Conservation (phyloP, 2,797 vertebrate species). For the Lemur catta region DNA sequence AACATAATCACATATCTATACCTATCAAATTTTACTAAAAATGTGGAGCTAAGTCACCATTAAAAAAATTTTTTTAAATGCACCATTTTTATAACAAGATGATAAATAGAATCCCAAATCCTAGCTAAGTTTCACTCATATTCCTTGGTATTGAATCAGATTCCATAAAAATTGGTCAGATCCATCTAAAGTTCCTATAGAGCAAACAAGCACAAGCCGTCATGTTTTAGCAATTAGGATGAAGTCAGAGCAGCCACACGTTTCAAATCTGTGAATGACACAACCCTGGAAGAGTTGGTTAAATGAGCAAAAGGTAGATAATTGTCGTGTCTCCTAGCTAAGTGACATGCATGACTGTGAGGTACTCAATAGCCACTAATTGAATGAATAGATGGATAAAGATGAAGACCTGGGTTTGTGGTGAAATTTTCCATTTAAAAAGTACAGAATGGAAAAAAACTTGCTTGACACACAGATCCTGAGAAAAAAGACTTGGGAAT, state of each 20-base stretch:
- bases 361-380: neutral
- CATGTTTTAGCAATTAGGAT: neutral
- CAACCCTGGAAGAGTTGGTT: neutral
- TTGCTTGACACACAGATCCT: neutral
- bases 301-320: neutral
- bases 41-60: neutral
- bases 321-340: neutral
- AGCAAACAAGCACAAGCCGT: neutral
- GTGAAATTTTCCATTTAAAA: neutral
- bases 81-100: neutral
- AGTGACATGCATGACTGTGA: neutral
- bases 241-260: neutral
- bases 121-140: neutral
- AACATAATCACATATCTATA: neutral
- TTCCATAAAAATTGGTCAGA: neutral
- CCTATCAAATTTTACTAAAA: neutral
- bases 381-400: neutral
- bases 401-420: neutral
- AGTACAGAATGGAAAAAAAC: neutral
- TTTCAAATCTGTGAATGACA: neutral
- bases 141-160: neutral
- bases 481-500: neutral
- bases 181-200: neutral
- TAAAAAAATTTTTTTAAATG: neutral
- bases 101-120: neutral